Evolutionary conservation across 2,113 vertebrate species (phyloP).

Genomic region (Atlantisia rogersi): DNA sequence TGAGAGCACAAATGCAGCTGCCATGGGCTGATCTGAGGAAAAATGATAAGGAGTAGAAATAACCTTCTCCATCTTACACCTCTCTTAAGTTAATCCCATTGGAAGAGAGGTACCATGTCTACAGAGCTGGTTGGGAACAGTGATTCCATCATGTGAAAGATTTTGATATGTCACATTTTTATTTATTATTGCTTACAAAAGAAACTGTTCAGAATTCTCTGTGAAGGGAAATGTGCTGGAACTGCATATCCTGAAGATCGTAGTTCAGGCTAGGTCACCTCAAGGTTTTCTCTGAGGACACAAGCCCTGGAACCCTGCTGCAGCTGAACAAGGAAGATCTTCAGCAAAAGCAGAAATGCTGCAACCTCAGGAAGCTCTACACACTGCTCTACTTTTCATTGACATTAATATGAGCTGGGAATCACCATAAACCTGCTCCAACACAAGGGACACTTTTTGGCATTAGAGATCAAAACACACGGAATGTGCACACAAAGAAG

Average conservation of each 20-base stretch:
- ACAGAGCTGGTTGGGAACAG: not conserved
- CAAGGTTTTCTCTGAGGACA: not conserved
- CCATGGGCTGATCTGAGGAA: not conserved
- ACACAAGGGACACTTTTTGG: not conserved
- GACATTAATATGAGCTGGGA: not conserved
- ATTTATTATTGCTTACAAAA: not conserved
- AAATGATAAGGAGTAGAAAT: not conserved
- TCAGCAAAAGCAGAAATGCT: not conserved
- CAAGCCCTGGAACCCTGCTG: not conserved
- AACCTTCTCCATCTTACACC: not conserved
- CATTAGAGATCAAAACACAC: not conserved
- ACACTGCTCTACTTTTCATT: not conserved
- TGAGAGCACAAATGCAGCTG: not conserved
- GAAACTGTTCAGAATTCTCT: not conserved
- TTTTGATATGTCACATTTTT: not conserved
- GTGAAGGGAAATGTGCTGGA: not conserved
- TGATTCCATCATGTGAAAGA: not conserved
- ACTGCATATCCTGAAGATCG: not conserved
- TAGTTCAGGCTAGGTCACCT: not conserved
- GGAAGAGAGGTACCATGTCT: not conserved
- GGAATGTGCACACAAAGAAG: not conserved
- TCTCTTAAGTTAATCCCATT: not conserved
- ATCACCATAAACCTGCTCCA: not conserved
- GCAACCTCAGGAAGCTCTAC: not conserved
- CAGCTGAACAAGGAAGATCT: not conserved